Percentiles rank a stretch among this genome's conserved stretches.
These are phyloP conservation scores for Meandrina meandrites DNA, from an alignment of 92 coral and sea anemone genomes.

Conservation along the genomic window DNA sequence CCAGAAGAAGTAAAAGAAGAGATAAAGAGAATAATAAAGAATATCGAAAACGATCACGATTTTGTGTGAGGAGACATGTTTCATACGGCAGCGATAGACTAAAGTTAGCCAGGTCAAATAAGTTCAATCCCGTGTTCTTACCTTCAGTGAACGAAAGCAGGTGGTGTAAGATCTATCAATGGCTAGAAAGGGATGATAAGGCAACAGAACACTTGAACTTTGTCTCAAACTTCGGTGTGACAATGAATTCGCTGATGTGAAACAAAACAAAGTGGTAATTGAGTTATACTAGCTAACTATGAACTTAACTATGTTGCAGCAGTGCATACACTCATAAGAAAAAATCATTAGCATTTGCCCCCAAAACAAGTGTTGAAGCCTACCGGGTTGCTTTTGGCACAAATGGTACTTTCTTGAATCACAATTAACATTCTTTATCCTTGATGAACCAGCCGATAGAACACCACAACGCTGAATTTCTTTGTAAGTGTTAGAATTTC, in stretches of 20 bases:
- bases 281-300: no score
- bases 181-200: background rate
- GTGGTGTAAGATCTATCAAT: conserved; percentile 29
- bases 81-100: no score
- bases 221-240: background rate
- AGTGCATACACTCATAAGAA: no score
- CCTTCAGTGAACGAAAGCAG: conserved; percentile 29
- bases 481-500: background rate
- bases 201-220: conserved; percentile 17
- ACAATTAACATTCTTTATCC: conserved; percentile 1
- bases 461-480: conserved; percentile 5
- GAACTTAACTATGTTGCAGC: no score
- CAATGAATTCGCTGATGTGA: background rate
- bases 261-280: background rate
- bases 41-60: no score
- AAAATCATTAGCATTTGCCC: no score
- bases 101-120: no score
- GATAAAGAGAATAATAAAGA: no score
- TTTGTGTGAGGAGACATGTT: no score
- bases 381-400: conserved; percentile 30
- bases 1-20: no score
- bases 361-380: background rate
- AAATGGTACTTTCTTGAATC: background rate
- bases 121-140: background rate
- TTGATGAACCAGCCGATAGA: conserved; percentile 12